Percentiles rank a stretch among this genome's conserved stretches.
phyloP scores from a whole-genome alignment of 2,113 vertebrate species.

The Bufo bufo region DNA sequence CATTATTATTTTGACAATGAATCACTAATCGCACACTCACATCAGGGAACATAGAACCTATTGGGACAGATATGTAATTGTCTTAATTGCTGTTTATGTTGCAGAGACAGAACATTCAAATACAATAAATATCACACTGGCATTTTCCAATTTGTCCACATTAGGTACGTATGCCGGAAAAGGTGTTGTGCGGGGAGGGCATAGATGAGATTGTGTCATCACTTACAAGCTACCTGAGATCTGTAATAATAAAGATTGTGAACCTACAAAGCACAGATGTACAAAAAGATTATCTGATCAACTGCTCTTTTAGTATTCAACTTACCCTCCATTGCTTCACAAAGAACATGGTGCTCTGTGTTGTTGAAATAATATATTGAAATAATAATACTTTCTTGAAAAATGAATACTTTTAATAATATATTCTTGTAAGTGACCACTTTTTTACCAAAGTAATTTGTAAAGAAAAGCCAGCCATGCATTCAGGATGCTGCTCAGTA shows the following conservation, averaged over 20 bases:
- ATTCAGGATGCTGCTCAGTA: neutral
- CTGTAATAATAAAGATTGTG: neutral
- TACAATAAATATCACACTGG: conserved; percentile 37
- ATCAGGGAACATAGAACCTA: conserved; percentile 20
- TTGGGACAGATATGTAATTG: conserved; percentile 30
- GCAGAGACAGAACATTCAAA: conserved; percentile 9
- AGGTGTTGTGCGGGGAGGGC: neutral
- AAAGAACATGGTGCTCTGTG: neutral
- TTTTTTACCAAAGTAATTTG: neutral
- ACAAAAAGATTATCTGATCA: neutral
- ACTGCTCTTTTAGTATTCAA: neutral
- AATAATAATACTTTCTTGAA: neutral
- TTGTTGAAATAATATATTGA: neutral
- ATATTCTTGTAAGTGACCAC: neutral
- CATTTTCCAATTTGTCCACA: conserved; percentile 35
- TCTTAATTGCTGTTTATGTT: conserved; percentile 39
- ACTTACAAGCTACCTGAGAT: neutral
- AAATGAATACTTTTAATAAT: too few species aligned
- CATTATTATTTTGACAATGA: conserved; percentile 7
- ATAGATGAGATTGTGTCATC: neutral
- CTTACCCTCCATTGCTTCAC: neutral
- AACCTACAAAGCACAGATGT: neutral
- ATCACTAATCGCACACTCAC: conserved; percentile 19
- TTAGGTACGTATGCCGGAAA: neutral
- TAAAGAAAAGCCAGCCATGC: neutral